phyloP scores from a whole-genome alignment of 2,888 invertebrate genomes.

The Idaea biselata region DNA sequence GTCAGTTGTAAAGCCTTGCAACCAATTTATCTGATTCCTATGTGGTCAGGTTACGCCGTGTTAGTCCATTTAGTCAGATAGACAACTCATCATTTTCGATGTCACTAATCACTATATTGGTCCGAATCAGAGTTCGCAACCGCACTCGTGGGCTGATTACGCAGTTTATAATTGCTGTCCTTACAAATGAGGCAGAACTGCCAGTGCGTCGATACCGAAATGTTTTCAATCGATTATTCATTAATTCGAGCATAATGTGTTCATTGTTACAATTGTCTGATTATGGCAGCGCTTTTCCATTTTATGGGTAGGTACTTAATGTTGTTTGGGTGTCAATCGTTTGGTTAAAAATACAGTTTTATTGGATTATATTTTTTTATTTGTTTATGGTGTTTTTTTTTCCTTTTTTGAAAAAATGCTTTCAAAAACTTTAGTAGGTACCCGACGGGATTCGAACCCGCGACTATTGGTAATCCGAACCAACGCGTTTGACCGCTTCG shows the following conservation, averaged over 20 bases:
- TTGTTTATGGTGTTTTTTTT: no score
- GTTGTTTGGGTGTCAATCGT: background rate
- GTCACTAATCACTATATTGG: constrained; percentile 34
- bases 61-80: constrained; percentile 17
- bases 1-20: constrained; percentile 5
- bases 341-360: constrained; percentile 1
- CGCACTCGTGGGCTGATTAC: constrained; percentile 65
- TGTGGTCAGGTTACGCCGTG: constrained; percentile 17
- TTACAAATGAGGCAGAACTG: constrained; percentile 70
- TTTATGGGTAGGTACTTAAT: background rate
- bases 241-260: constrained; percentile 76
- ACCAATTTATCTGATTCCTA: constrained; percentile 24
- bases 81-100: constrained; percentile 28
- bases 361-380: no score
- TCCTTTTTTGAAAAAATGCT: no score
- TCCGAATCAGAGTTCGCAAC: constrained; percentile 39
- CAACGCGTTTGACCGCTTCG: no score
- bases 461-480: no score
- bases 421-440: no score
- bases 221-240: constrained; percentile 70
- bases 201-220: constrained; percentile 60
- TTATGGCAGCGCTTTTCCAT: constrained; percentile 39
- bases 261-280: constrained; percentile 61
- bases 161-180: constrained; percentile 69
- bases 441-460: no score